These are phyloP conservation scores for Chloroceryle amazona DNA, from an alignment of 2,797 vertebrate species.

Conservation along the genomic window DNA sequence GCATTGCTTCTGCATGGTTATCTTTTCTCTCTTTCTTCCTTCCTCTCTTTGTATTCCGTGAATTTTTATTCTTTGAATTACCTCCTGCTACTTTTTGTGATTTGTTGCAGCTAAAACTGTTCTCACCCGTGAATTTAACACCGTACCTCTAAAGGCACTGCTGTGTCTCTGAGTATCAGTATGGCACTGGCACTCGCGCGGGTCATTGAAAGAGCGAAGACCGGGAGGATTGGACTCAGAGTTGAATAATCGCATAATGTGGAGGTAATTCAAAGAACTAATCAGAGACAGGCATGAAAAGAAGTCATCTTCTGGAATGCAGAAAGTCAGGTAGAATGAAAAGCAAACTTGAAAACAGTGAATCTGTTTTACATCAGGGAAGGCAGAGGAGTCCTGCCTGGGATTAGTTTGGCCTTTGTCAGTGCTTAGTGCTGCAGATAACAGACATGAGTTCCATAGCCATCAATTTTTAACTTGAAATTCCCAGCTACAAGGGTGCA, in stretches of 20 bases:
- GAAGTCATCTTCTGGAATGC: background rate
- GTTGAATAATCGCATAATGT: background rate
- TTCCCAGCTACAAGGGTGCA: background rate
- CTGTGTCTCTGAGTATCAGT: background rate
- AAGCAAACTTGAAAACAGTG: background rate
- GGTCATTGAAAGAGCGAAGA: background rate
- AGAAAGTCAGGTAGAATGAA: background rate
- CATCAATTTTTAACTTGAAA: background rate
- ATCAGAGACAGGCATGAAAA: background rate
- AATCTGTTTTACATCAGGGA: background rate
- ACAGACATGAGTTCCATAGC: background rate
- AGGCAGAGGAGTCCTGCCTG: background rate
- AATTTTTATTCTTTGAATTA: background rate
- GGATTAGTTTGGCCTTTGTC: background rate
- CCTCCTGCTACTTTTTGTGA: background rate
- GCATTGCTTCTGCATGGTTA: background rate
- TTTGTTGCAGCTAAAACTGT: background rate
- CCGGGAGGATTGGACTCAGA: background rate
- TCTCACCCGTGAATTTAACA: background rate
- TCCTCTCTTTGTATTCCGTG: background rate
- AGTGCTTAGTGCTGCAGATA: background rate
- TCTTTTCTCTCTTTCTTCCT: background rate
- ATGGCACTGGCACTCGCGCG: background rate
- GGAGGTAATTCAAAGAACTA: background rate
- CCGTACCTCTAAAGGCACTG: background rate